These are phyloP conservation scores for Sitta europaea DNA, from an alignment of 2,113 vertebrate species.

Conservation along the genomic window DNA sequence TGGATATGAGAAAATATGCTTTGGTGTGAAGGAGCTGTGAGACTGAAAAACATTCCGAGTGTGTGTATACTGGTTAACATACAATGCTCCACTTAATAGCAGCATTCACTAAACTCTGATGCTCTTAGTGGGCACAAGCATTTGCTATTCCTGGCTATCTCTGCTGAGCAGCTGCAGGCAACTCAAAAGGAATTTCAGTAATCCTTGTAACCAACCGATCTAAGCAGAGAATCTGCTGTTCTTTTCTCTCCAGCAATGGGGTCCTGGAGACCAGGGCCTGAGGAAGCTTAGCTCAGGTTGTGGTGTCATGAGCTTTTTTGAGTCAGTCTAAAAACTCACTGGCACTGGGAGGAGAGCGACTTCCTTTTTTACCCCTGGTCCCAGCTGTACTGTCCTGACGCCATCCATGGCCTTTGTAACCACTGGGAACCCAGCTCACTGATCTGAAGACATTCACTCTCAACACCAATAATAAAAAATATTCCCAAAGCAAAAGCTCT, in stretches of 20 bases:
- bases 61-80: background rate
- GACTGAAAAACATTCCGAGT: background rate
- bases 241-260: background rate
- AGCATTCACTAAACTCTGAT: background rate
- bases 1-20: background rate
- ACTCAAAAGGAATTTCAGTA: constrained; percentile 8
- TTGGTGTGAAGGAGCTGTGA: background rate
- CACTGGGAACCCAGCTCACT: background rate
- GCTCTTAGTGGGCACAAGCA: background rate
- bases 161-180: constrained; percentile 24
- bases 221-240: background rate
- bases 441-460: background rate
- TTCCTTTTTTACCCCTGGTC: background rate
- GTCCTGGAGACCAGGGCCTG: background rate
- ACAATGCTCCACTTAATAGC: background rate
- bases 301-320: background rate
- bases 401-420: background rate
- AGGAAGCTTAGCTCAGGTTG: background rate
- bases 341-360: background rate
- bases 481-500: background rate
- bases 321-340: background rate
- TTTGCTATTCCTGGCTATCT: constrained; percentile 5
- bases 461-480: background rate
- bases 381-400: background rate
- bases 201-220: background rate